Evolutionary conservation across 2,113 vertebrate species (phyloP).

Genomic region (Passer domesticus): DNA sequence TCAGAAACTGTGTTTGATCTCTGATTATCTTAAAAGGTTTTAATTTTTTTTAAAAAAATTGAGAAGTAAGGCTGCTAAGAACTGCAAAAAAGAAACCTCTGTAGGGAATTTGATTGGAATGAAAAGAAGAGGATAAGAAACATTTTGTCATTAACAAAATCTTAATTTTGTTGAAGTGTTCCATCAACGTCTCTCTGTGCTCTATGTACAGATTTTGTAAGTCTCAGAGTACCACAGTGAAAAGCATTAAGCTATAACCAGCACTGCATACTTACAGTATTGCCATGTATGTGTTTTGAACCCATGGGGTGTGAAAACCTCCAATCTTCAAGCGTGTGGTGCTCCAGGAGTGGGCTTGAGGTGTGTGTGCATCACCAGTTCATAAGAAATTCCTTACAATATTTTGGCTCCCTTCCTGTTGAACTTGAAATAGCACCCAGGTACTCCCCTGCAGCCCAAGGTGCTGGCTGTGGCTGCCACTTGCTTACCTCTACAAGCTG

Average conservation of each 20-base stretch:
- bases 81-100: background rate
- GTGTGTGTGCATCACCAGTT: background rate
- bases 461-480: background rate
- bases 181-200: background rate
- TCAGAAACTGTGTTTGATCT: background rate
- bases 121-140: constrained; percentile 1
- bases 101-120: constrained; percentile 1
- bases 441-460: background rate
- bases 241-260: background rate
- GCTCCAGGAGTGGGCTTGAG: background rate
- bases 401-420: background rate
- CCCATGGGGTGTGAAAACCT: background rate
- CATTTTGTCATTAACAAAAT: background rate
- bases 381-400: background rate
- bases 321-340: background rate
- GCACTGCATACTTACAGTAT: background rate
- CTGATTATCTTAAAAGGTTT: constrained; percentile 64
- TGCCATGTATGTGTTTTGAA: background rate
- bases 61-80: constrained; percentile 29
- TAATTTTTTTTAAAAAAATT: constrained; percentile 39
- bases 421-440: background rate
- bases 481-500: background rate
- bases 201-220: background rate
- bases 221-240: background rate
- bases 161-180: background rate